A percentile compares a stretch with the other conserved stretches of the same genome.
These are phyloP conservation scores for Oophaga sylvatica DNA, from an alignment of 2,797 vertebrate genomes.

Conservation along the genomic window DNA sequence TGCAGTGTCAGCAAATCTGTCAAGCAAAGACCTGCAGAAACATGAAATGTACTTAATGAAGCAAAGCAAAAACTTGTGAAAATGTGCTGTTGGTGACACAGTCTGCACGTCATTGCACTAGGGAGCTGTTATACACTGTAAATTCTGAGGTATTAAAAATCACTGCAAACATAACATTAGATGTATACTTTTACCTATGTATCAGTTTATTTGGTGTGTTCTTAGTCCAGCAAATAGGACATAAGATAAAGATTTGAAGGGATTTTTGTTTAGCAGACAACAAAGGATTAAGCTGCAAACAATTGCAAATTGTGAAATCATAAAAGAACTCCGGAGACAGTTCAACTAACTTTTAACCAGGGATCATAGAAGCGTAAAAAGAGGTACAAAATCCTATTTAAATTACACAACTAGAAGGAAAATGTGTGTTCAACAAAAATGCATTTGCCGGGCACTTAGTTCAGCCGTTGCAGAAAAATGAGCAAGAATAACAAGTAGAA, in stretches of 20 bases:
- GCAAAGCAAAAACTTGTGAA: conserved; percentile 43
- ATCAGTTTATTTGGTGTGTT: background rate
- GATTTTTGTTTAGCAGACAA: background rate
- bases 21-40: conserved; percentile 41
- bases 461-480: background rate
- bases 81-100: conserved; percentile 42
- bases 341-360: conserved; percentile 7
- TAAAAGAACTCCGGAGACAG: background rate
- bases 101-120: conserved; percentile 27
- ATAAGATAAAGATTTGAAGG: background rate
- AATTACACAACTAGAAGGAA: background rate
- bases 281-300: background rate
- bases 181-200: background rate
- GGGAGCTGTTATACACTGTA: conserved; percentile 18
- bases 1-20: conserved; percentile 49
- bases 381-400: conserved; percentile 3
- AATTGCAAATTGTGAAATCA: background rate
- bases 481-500: conserved; percentile 27
- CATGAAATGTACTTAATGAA: conserved; percentile 47
- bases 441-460: background rate
- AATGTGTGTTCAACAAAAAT: conserved; percentile 6
- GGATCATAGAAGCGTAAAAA: conserved; percentile 5
- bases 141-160: background rate
- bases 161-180: background rate
- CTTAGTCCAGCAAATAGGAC: background rate